Base-by-base conservation (phyloP, 1,140 invertebrate genomes). In the Antheraea mylitta region DNA sequence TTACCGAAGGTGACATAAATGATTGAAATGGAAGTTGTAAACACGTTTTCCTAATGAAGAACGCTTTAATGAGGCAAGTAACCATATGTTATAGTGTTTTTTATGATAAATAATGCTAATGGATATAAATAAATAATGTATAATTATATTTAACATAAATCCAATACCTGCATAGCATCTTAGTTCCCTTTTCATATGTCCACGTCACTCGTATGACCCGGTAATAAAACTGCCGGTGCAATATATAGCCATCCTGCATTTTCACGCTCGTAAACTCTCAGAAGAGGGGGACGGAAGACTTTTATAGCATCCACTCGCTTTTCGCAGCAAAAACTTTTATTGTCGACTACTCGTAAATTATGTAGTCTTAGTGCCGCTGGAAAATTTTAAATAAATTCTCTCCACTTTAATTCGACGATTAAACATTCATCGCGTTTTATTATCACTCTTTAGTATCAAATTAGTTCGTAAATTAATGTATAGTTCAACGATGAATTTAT, bases 241-340 rank as follows among this genome's bases (percentile, higher is more conserved):
- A 81, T 85, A 82, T 83, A 84, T 72, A 36, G 60, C 79, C 82
- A 81, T 88, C 87, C 82, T 80, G 75, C 78, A 72, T 82, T 86
- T 83, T 83, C 84, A 85, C 80, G 78, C 75, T 81, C 79, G 77
- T 82, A 85, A 86, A 86, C 72, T 71, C 67, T 59, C 68, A 78
- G 58, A 53, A 76, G 81, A 88, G 78, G 77, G 84, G 77, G 87
- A 88, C 75, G 72, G 82, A 74, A 66, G 61, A 71, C 60, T 76
- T 90, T 90, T 86, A 88, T 84, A 77, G 80, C 78, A 68, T 67
- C 74, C 73, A 74, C 77, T 76, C 78, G 76, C 75, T 86, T 87
- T 85, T 84, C 79, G 77, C 77, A 81, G 88, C 86, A 90, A 90
- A 90, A 88, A 86, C 71, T 88, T 88, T 90, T 85, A 88, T 83